A percentile compares a stretch with the other conserved stretches of the same genome.
These are phyloP conservation scores for Stomorhina lunata DNA, from an alignment of 2,888 invertebrate genomes.

Conservation along the genomic window DNA sequence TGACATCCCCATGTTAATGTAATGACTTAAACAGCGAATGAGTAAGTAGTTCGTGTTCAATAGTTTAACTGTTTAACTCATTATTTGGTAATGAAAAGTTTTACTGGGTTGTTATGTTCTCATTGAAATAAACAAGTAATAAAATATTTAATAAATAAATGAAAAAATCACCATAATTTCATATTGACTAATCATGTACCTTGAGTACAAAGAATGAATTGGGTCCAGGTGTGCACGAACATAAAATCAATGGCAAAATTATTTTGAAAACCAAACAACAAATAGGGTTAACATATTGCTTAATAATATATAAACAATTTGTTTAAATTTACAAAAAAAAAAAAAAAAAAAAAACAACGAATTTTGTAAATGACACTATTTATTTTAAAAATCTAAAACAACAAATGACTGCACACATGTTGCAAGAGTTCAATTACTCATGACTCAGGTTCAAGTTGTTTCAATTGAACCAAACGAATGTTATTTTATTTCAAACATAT, in stretches of 20 bases:
- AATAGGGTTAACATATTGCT: conserved; percentile 22
- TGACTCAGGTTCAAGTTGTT: conserved; percentile 56
- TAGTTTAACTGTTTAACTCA: too few relatives aligned
- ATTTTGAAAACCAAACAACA: conserved; percentile 6
- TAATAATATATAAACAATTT: conserved; percentile 22
- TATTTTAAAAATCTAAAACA: neutral
- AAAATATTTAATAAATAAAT: neutral
- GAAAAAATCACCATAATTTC: neutral
- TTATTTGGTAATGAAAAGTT: too few relatives aligned
- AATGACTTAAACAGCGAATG: too few relatives aligned
- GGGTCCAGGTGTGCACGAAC: conserved; percentile 44
- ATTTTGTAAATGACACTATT: conserved; percentile 13
- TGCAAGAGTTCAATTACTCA: conserved; percentile 32
- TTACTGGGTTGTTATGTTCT: neutral
- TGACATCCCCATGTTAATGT: too few relatives aligned
- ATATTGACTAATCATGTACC: conserved; percentile 9
- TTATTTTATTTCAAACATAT: neutral
- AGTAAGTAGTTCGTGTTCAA: too few relatives aligned
- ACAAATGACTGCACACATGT: conserved; percentile 42
- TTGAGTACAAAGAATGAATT: conserved; percentile 7
- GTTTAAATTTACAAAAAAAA: neutral
- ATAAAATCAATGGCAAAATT: conserved; percentile 39
- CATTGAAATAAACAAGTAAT: neutral
- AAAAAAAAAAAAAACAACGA: too few relatives aligned
- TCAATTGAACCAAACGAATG: neutral